A percentile compares a stretch with the other conserved stretches of the same genome.
phyloP scores from a whole-genome alignment of 2,797 vertebrate species.

The Pelochelys cantorii region DNA sequence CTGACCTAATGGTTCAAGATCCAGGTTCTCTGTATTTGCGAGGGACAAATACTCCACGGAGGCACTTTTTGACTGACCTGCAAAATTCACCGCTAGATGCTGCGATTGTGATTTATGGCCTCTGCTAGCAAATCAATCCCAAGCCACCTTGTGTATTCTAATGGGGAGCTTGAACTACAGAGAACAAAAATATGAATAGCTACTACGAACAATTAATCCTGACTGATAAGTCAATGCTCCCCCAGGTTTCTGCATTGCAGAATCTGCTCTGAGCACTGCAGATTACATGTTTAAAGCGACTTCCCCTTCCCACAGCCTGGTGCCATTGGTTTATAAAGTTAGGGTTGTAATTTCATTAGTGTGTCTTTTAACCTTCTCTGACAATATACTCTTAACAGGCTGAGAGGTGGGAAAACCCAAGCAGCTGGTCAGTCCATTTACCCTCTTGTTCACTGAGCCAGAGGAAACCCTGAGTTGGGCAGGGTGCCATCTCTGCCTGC shows the following conservation, averaged over 20 bases:
- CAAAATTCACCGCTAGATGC: slow-evolving; percentile 34
- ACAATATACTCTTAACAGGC: fast-evolving
- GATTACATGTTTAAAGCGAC: fast-evolving
- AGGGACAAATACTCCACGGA: slow-evolving; percentile 7
- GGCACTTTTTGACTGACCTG: slow-evolving; percentile 53
- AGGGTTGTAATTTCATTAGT: neutral
- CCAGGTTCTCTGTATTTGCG: slow-evolving; percentile 17
- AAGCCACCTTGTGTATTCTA: neutral
- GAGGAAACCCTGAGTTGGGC: neutral
- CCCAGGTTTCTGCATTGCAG: neutral
- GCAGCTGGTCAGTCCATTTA: neutral
- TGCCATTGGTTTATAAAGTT: neutral
- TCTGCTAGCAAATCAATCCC: slow-evolving; percentile 38
- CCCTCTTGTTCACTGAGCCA: neutral
- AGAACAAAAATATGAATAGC: fast-evolving
- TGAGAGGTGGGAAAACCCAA: neutral
- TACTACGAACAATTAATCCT: neutral
- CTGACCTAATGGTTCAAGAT: slow-evolving; percentile 28
- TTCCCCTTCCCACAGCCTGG: neutral
- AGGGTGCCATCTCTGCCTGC: neutral
- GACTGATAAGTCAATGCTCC: neutral
- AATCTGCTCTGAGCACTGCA: neutral
- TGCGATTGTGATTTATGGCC: slow-evolving; percentile 46
- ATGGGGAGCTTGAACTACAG: neutral
- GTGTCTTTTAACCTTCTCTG: neutral